phyloP scores from a whole-genome alignment of 2,113 vertebrate genomes.

The Prunella fulvescens region DNA sequence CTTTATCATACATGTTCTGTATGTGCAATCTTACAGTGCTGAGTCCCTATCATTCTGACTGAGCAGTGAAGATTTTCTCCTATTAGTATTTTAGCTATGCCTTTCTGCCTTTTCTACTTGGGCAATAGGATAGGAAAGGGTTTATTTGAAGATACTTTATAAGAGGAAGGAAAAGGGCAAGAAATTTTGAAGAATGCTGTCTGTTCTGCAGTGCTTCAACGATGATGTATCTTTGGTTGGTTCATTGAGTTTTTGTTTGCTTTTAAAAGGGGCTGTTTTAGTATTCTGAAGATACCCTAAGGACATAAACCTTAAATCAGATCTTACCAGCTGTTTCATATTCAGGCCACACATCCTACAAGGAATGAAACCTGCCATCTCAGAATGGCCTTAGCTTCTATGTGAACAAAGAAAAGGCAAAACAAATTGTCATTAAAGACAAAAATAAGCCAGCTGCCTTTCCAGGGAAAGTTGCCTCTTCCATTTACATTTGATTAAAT shows the following conservation, averaged over 20 bases:
- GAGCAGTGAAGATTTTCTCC: neutral
- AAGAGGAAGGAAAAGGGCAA: neutral
- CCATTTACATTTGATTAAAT: neutral
- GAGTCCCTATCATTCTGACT: neutral
- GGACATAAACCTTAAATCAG: neutral
- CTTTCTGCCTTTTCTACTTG: neutral
- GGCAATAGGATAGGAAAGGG: neutral
- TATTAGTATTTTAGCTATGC: neutral
- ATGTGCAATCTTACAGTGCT: neutral
- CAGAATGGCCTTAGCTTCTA: neutral
- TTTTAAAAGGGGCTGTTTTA: neutral
- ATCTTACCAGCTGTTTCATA: neutral
- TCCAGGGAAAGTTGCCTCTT: neutral
- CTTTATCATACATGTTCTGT: neutral
- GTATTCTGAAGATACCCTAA: neutral
- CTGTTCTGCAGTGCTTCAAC: neutral
- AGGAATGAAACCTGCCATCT: neutral
- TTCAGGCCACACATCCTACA: neutral
- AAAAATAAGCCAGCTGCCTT: neutral
- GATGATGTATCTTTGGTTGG: neutral
- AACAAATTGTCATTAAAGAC: neutral
- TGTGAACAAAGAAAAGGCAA: neutral
- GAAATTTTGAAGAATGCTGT: neutral
- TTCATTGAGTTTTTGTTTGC: neutral
- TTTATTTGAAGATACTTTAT: neutral